Evolutionary conservation across 64 coral and sea anemone species (phyloP).

Genomic region (Platygyra sinensis): DNA sequence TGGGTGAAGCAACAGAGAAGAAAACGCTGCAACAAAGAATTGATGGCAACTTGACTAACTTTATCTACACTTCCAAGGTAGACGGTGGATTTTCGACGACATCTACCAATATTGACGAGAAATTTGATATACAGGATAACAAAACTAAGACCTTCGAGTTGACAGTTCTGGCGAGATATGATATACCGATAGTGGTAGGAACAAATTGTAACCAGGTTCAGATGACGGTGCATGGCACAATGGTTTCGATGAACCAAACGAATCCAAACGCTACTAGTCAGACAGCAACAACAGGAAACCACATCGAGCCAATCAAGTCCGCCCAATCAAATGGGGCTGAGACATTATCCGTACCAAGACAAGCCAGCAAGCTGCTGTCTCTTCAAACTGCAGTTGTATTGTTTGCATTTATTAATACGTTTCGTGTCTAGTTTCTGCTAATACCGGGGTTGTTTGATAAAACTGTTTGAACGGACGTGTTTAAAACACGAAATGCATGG

Average conservation of each 20-base stretch:
- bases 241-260: background rate
- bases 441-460: too few relatives aligned
- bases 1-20: background rate
- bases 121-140: background rate
- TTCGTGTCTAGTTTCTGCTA: too few relatives aligned
- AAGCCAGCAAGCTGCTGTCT: too few relatives aligned
- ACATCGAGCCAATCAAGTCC: too few relatives aligned
- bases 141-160: background rate
- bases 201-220: background rate
- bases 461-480: too few relatives aligned
- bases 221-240: background rate
- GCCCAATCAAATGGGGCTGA: background rate
- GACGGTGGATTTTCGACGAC: background rate
- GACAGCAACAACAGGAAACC: too few relatives aligned
- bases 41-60: background rate
- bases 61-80: background rate
- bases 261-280: too few relatives aligned
- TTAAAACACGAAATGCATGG: too few relatives aligned
- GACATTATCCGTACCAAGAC: too few relatives aligned
- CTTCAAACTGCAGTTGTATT: background rate
- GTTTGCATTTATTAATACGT: background rate
- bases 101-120: background rate
- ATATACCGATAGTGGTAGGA: background rate
- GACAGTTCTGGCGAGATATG: background rate
- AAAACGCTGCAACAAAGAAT: background rate